Evolutionary conservation across 2,113 vertebrate genomes (phyloP).

Genomic region (Gallinago paraguaiae): DNA sequence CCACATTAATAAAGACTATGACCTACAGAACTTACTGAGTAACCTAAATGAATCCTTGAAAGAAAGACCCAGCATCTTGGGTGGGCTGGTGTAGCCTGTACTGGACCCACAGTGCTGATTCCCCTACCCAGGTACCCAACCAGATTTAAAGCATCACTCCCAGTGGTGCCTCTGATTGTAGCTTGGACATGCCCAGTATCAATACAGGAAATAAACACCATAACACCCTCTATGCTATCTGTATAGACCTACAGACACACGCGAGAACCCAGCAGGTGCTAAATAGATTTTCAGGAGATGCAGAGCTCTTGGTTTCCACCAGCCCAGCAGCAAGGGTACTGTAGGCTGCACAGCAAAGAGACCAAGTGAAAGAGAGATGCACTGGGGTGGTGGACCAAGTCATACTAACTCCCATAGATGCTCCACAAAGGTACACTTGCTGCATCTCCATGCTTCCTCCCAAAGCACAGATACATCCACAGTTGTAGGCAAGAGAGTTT

Average conservation of each 20-base stretch:
- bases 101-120: rapidly evolving
- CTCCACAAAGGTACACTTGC: background rate
- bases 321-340: background rate
- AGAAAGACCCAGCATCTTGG: background rate
- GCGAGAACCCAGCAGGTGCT: rapidly evolving
- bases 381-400: rapidly evolving
- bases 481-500: background rate
- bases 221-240: background rate
- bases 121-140: background rate
- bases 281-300: background rate
- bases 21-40: background rate
- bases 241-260: rapidly evolving
- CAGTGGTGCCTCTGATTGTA: background rate
- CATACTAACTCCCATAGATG: background rate
- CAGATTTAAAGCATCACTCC: background rate
- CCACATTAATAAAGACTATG: background rate
- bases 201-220: background rate
- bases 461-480: background rate
- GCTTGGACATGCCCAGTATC: rapidly evolving
- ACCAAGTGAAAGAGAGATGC: background rate
- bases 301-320: background rate
- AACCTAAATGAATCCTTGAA: background rate
- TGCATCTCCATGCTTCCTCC: background rate
- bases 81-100: background rate
- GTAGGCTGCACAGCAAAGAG: background rate